A percentile compares a stretch with the other conserved stretches of the same genome.
Evolutionary conservation across 2,113 vertebrate genomes (phyloP).

Genomic region (Cryptomyrus ogoouensis): DNA sequence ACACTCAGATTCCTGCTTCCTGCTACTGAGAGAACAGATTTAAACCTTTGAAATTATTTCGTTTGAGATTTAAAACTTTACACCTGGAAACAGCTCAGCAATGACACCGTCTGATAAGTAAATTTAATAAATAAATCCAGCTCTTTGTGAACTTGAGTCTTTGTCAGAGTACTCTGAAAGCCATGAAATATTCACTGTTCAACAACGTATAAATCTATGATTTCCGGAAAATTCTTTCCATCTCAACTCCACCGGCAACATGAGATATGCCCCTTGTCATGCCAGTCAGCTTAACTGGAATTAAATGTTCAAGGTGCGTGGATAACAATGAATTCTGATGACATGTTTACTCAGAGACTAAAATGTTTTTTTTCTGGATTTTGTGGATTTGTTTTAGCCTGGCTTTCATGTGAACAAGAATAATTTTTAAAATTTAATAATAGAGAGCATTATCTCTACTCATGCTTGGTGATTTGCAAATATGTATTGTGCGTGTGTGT

Average conservation of each 20-base stretch:
- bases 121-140: neutral
- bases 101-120: neutral
- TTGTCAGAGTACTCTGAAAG: neutral
- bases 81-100: neutral
- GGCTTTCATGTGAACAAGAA: neutral
- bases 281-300: neutral
- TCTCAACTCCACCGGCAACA: neutral
- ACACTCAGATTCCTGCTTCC: neutral
- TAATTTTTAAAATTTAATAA: neutral
- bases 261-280: neutral
- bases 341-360: neutral
- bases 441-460: neutral
- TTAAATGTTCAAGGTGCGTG: neutral
- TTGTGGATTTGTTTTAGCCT: neutral
- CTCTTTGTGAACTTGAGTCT: neutral
- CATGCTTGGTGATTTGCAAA: neutral
- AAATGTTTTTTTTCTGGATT: neutral
- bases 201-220: neutral
- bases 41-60: neutral
- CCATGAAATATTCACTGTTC: neutral
- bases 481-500: neutral
- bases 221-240: neutral
- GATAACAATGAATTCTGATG: neutral
- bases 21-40: neutral
- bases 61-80: neutral